Evolutionary conservation across 2,797 vertebrate species (phyloP).

Genomic region (Oryzias sinensis): DNA sequence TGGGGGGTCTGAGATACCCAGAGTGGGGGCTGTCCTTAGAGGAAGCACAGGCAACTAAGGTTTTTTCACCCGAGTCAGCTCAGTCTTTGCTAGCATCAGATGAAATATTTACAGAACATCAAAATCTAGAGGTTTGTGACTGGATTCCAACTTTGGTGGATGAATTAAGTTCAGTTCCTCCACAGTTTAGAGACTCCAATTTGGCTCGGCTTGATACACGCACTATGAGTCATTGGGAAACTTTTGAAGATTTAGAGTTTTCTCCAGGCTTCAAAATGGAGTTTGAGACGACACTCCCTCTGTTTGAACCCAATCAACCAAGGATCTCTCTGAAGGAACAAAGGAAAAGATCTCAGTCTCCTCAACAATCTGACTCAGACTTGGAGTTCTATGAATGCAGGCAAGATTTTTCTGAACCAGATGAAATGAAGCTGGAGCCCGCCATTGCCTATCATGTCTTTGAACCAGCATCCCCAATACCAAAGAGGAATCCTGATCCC

Average conservation of each 20-base stretch:
- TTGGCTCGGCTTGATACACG: conserved; percentile 19
- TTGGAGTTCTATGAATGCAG: conserved; percentile 76
- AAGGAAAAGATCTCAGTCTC: conserved; percentile 34
- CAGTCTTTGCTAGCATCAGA: conserved; percentile 54
- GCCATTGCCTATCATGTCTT: conserved; percentile 54
- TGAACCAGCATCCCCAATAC: conserved; percentile 64
- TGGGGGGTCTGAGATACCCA: conserved; percentile 4
- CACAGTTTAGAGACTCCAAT: conserved; percentile 39
- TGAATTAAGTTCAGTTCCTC: conserved; percentile 47
- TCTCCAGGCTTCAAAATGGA: conserved; percentile 55
- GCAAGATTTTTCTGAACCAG: conserved; percentile 71
- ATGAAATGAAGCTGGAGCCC: conserved; percentile 42
- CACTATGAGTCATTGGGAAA: conserved; percentile 1
- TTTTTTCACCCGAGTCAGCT: conserved; percentile 49
- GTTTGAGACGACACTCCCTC: conserved; percentile 49
- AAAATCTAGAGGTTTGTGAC: conserved; percentile 45
- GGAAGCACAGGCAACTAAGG: conserved; percentile 34
- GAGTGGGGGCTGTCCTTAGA: conserved; percentile 19
- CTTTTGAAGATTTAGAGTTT: conserved; percentile 33
- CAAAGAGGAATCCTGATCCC: conserved; percentile 39
- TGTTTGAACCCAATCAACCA: conserved; percentile 33
- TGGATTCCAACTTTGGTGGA: conserved; percentile 28
- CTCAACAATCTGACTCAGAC: conserved; percentile 61
- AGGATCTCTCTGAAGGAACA: neutral
- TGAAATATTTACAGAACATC: conserved; percentile 52